Base-by-base conservation (phyloP, 35 echinoderm and acorn worm genomes). In the Lytechinus pictus region DNA sequence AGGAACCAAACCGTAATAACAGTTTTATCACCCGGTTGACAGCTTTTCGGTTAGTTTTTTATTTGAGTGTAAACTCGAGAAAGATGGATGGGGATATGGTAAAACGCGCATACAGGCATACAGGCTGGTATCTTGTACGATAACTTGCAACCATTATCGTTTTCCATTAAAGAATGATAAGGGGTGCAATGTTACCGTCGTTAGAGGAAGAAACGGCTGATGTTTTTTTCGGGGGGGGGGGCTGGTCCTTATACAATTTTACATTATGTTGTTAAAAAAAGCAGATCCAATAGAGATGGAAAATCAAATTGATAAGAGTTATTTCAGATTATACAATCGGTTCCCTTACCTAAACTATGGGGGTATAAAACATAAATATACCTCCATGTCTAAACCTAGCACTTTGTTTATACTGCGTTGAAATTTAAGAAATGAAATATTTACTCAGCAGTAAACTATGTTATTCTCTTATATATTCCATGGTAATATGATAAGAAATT, bases 11-110 rank as follows among this genome's bases (percentile, higher is more conserved):
- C 88, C 88, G 88, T 90, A 90, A 90, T 90, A 90, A 90, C 28
- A 90, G 88, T 90, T 90, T 90, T 90, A 90, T 90, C 88, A 8
- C 88, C 88, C 52, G 52, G 10, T 90, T 21, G 66, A 90, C 88
- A 90, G 29, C 27, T 90, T 90, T 90, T 90, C 27, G 27, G 29
- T 90, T 52, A 21, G 88, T 90, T 10, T 52, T 54, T 90, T 54
- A 90, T 90, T 90, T 90, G 52, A 7, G 8, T 54, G 28, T 29
- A 29, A 90, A 90, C 88, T 52, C 52, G 88, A 90, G 88, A 29
- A 90, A 90, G 88, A 90, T 54, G 52, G 88, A 90, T 52, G 33
- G 28, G n/a, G 88, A 90, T 90, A 54, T 90, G 28, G 29, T 14
- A 54, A 90, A 90, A 54, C 29, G 52, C 88, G 88, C 16, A 90